Conservation (phyloP, 2,797 vertebrate genomes). For the Sparus aurata region DNA sequence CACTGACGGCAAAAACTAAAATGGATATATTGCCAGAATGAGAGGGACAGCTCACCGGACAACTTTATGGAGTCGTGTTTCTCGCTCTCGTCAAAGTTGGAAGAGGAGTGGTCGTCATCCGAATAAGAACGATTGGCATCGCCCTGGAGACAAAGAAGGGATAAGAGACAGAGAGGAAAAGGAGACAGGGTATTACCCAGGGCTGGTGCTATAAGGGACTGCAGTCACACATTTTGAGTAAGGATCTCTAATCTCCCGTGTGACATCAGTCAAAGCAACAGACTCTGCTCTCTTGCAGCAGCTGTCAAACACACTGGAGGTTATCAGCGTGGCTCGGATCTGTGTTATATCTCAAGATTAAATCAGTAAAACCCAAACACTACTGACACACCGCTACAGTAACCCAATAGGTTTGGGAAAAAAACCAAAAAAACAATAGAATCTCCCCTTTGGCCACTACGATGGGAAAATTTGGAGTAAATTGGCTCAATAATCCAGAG, state of each 20-base stretch:
- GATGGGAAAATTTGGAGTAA: constrained; percentile 26
- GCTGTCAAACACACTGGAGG: not conserved
- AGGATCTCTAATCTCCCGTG: not conserved
- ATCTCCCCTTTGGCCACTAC: not conserved
- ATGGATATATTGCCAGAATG: not conserved
- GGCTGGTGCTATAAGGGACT: not conserved
- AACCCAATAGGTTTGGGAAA: not conserved
- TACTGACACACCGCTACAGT: constrained; percentile 21
- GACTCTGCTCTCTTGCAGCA: not conserved
- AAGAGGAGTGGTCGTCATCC: constrained; percentile 94
- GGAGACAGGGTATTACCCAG: not conserved
- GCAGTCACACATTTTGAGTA: not conserved
- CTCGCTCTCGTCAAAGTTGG: constrained; percentile 92
- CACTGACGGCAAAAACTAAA: not conserved
- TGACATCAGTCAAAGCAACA: not conserved
- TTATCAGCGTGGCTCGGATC: constrained; percentile 1
- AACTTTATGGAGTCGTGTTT: constrained; percentile 89
- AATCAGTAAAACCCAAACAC: constrained; percentile 25
- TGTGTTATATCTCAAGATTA: constrained; percentile 10
- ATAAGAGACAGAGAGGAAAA: not conserved
- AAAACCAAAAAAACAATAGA: not conserved
- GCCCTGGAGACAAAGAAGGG: constrained; percentile 83
- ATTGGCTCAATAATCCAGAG: constrained; percentile 37
- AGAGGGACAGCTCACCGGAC: constrained; percentile 85
- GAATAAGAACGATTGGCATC: constrained; percentile 96